Evolutionary conservation across 1,140 invertebrate genomes (phyloP), one percentile per base, ranked within the genome.

Genomic region (Stegodyphus dumicola): DNA sequence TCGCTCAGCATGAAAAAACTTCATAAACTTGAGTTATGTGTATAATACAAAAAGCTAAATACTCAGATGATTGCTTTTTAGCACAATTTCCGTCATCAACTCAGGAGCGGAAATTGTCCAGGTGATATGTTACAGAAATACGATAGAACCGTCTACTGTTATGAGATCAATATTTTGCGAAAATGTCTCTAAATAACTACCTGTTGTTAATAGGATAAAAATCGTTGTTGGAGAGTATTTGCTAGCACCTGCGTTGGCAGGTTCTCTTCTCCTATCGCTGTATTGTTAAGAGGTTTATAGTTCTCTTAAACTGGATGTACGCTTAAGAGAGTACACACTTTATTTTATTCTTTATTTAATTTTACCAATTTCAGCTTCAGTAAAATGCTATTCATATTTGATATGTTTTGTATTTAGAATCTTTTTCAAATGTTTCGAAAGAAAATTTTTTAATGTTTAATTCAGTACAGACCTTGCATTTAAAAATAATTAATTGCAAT

Each of bases 1-100:
- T 54, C 60, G 48, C 18, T 13, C 53, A 75, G 80, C 80, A 83
- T 83, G 80, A 83, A 83, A 83, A 83, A 73, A 66, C 69, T 52
- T 83, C 4, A 65, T 77, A 52, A 33, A 54, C 33, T 33, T 33
- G 33, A 33, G 33, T 33, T 33, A 60, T 18, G 17, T 17, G 7
- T 18, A 18, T n/a, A 13, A 67, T 17, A n/a, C 65, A 60, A 65
- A 54, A 51, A 81, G 69, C 60, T 52, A 33, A 67, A 15, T 75
- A 73, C 18, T 66, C 71, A 67, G 65, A 64, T 85, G 81, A 85
- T 85, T 85, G 66, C 56, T 75, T 85, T 85, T 85, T 85, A 85
- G 77, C 81, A 70, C 73, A 77, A 77, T 85, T 76, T 85, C 81
- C 81, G 81, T 85, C 73, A 85, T 85, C 53, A 64, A 52, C 56